A percentile compares a stretch with the other conserved stretches of the same genome.
Conservation (phyloP, 2,797 vertebrate species). For the Cirrhinus mrigala region DNA sequence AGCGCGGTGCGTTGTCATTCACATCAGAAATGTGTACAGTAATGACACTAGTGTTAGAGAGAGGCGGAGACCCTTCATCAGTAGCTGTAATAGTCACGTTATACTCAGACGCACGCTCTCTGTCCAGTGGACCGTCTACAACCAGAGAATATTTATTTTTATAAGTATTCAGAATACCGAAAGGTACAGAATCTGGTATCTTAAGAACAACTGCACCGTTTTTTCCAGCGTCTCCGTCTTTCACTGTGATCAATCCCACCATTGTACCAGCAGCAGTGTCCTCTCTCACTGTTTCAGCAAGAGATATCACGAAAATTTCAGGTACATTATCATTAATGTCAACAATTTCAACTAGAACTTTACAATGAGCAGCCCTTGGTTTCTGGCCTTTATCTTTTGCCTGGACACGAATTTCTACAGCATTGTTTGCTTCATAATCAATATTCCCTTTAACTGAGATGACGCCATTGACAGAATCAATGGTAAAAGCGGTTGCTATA, state of each 20-base stretch:
- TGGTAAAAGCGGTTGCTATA: slow-evolving; percentile 38
- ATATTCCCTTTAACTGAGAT: slow-evolving; percentile 66
- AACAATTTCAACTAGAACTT: slow-evolving; percentile 67
- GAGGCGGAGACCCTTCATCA: no score
- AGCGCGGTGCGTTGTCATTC: no score
- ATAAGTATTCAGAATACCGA: slow-evolving; percentile 52
- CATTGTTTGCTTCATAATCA: slow-evolving; percentile 72
- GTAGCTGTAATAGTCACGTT: no score
- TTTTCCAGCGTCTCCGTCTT: slow-evolving; percentile 72
- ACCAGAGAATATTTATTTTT: slow-evolving; percentile 83
- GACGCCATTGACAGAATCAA: slow-evolving; percentile 69
- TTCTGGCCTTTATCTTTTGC: slow-evolving; percentile 72
- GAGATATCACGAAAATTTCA: slow-evolving; percentile 73
- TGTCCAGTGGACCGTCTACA: slow-evolving; percentile 60
- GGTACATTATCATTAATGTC: slow-evolving; percentile 66
- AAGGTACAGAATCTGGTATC: slow-evolving; percentile 57
- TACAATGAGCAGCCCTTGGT: slow-evolving; percentile 69
- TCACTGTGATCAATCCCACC: slow-evolving; percentile 72
- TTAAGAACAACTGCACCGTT: slow-evolving; percentile 61
- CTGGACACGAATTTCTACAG: slow-evolving; percentile 72
- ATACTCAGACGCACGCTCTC: no score
- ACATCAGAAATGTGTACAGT: no score
- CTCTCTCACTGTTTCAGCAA: slow-evolving; percentile 69
- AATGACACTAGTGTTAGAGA: no score
- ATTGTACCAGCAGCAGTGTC: slow-evolving; percentile 70